Conservation (phyloP, 2,113 vertebrate species). For the Plotosus lineatus region DNA sequence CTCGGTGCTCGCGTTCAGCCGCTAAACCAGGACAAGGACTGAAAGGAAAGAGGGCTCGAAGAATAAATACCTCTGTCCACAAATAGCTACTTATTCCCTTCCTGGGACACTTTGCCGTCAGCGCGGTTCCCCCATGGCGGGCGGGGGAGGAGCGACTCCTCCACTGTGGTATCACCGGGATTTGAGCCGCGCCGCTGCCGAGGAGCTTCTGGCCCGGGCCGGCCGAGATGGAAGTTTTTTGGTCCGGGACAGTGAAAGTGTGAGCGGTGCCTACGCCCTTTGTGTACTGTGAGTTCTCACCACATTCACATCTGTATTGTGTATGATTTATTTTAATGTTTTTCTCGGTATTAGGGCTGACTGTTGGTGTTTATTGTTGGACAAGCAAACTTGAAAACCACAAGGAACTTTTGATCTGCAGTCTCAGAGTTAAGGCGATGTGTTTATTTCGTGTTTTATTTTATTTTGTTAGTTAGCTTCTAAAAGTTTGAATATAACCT, state of each 20-base stretch:
- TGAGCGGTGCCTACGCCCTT: slow-evolving; percentile 87
- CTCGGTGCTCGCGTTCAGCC: neutral
- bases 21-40: slow-evolving; percentile 1
- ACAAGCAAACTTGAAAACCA: neutral
- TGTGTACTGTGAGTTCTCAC: slow-evolving; percentile 79
- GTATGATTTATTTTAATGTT: neutral
- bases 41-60: neutral
- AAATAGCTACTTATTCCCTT: neutral
- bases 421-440: neutral
- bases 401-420: neutral
- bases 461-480: neutral
- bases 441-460: neutral
- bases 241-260: slow-evolving; percentile 93
- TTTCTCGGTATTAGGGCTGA: too few relatives aligned
- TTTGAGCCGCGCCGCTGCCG: slow-evolving; percentile 89
- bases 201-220: slow-evolving; percentile 86
- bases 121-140: slow-evolving; percentile 73
- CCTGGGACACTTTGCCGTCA: slow-evolving; percentile 41
- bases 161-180: slow-evolving; percentile 92
- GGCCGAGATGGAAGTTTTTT: slow-evolving; percentile 92
- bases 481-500: too few relatives aligned
- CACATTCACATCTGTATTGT: neutral
- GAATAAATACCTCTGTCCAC: neutral
- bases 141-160: slow-evolving; percentile 72
- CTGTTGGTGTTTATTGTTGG: neutral